Percentiles rank a stretch among this genome's conserved stretches.
phyloP scores from a whole-genome alignment of 2,888 invertebrate genomes.

The Hipparchia semele region DNA sequence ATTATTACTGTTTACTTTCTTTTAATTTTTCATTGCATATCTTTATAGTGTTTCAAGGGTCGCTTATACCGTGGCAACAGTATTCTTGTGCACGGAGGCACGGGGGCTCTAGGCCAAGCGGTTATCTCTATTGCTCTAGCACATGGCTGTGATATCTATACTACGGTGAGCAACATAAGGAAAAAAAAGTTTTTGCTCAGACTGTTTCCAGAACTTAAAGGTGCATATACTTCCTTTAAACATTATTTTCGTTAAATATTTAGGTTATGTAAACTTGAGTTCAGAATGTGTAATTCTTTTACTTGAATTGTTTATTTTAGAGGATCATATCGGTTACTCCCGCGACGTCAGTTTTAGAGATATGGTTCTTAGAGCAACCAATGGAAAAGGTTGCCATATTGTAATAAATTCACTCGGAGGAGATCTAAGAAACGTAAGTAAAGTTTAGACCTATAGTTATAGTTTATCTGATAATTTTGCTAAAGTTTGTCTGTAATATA shows the following conservation, averaged over 20 bases:
- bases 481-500: background rate
- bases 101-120: conserved; percentile 66
- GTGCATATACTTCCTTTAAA: conserved; percentile 39
- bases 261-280: background rate
- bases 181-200: conserved; percentile 63
- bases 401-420: conserved; percentile 53
- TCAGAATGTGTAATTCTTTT: background rate
- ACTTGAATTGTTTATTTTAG: conserved; percentile 46
- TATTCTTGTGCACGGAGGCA: conserved; percentile 60
- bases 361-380: conserved; percentile 52
- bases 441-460: no score
- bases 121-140: conserved; percentile 57
- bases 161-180: conserved; percentile 58
- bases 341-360: conserved; percentile 57
- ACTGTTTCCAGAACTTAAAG: conserved; percentile 59
- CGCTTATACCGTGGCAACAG: conserved; percentile 37
- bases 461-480: background rate
- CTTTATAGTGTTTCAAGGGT: conserved; percentile 46
- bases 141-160: conserved; percentile 54
- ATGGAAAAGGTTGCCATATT: conserved; percentile 55
- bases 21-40: background rate
- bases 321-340: conserved; percentile 59
- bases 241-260: background rate
- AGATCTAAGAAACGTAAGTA: conserved; percentile 57
- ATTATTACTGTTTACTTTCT: background rate